Percentiles rank a stretch among this genome's conserved stretches.
Evolutionary conservation across 2,888 invertebrate species (phyloP).

Genomic region (Trilocha varians): DNA sequence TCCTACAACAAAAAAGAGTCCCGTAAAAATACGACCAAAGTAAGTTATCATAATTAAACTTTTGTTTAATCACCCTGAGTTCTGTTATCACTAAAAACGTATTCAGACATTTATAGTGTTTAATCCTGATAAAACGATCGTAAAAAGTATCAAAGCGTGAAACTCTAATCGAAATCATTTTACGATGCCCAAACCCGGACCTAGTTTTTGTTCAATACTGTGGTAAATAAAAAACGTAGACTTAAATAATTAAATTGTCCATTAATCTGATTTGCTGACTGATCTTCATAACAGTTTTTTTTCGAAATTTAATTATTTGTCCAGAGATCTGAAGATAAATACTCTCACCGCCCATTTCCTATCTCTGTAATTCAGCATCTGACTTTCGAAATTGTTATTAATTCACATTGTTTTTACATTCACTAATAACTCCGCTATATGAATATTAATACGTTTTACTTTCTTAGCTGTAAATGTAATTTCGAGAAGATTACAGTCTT

Average conservation of each 20-base stretch:
- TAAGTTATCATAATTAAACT: too few species aligned
- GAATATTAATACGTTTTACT: not conserved
- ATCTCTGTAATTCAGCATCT: conserved; percentile 11
- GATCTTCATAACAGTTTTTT: not conserved
- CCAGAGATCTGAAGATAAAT: conserved; percentile 33
- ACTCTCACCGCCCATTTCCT: conserved; percentile 37
- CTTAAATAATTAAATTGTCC: not conserved
- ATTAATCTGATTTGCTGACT: not conserved
- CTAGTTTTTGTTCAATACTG: not conserved
- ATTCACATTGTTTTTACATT: conserved; percentile 4
- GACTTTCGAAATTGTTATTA: conserved; percentile 1
- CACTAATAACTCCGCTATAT: not conserved
- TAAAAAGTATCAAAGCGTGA: not conserved
- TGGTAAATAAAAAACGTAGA: not conserved
- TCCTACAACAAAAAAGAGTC: too few species aligned
- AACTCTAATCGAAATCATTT: not conserved
- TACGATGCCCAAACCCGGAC: not conserved
- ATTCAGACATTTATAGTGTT: too few species aligned
- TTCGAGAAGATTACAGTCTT: not conserved
- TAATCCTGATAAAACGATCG: too few species aligned
- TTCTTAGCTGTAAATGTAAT: not conserved
- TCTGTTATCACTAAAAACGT: too few species aligned
- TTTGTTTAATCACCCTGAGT: too few species aligned
- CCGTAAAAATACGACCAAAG: too few species aligned
- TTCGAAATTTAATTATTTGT: conserved; percentile 11